Conservation (phyloP, 2,888 invertebrate genomes). For the Drymonia ruficornis region DNA sequence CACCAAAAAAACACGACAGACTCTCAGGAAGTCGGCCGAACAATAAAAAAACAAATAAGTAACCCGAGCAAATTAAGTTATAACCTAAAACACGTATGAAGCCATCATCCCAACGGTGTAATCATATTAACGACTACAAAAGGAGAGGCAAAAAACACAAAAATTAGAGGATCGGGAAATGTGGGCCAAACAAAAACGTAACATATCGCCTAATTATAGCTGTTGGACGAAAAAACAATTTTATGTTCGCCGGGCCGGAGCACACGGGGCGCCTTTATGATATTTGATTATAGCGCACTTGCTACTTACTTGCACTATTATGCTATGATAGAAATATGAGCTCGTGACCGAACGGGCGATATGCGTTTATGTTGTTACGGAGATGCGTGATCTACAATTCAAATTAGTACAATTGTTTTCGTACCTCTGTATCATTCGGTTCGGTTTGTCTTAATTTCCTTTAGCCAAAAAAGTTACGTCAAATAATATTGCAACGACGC, state of each 20-base stretch:
- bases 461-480: too few species aligned
- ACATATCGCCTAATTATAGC: conserved; percentile 84
- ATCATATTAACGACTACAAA: conserved; percentile 85
- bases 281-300: conserved; percentile 49
- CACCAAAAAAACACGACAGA: conserved; percentile 78
- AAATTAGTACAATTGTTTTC: conserved; percentile 19
- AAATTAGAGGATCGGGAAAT: conserved; percentile 85
- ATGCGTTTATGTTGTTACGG: conserved; percentile 29
- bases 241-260: conserved; percentile 67
- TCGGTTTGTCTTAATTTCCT: neutral
- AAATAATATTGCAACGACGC: too few species aligned
- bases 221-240: conserved; percentile 83
- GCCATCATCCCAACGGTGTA: conserved; percentile 84
- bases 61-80: conserved; percentile 83
- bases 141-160: conserved; percentile 81
- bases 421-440: neutral
- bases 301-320: conserved; percentile 38
- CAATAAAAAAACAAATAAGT: conserved; percentile 83
- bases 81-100: conserved; percentile 85
- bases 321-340: conserved; percentile 38
- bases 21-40: conserved; percentile 80
- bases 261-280: conserved; percentile 68
- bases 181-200: conserved; percentile 85
- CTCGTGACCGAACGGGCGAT: conserved; percentile 31
- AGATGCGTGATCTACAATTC: conserved; percentile 21